Conservation (phyloP, 2,797 vertebrate species). For the Gadopsis bispinosus region DNA sequence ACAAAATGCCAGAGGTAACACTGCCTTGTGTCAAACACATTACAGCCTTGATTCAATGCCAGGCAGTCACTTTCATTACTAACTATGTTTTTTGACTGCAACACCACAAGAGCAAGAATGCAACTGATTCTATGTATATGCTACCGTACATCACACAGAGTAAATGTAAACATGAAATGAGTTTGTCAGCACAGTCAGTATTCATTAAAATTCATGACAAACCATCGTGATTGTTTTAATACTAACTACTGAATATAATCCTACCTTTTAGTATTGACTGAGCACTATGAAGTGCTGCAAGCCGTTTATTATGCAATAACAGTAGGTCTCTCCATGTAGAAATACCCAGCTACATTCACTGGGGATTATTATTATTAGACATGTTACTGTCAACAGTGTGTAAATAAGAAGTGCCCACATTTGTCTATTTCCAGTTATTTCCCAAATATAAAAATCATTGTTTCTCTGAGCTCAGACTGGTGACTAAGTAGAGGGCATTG, state of each 20-base stretch:
- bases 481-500: conserved; percentile 67
- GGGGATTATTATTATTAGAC: conserved; percentile 11
- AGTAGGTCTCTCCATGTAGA: conserved; percentile 21
- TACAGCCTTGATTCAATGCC: conserved; percentile 42
- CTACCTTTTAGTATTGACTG: conserved; percentile 24
- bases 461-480: conserved; percentile 73
- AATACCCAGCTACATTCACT: conserved; percentile 25
- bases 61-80: conserved; percentile 26
- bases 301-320: conserved; percentile 19
- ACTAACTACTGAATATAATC: conserved; percentile 6
- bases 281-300: conserved; percentile 23
- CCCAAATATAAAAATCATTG: conserved; percentile 3
- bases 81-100: conserved; percentile 2
- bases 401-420: conserved; percentile 13
- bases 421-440: conserved; percentile 13
- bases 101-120: conserved; percentile 34
- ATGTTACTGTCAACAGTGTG: conserved; percentile 14
- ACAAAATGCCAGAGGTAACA: conserved; percentile 30
- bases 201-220: conserved; percentile 18
- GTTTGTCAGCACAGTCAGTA: conserved; percentile 16
- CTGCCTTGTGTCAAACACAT: conserved; percentile 41
- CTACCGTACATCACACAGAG: conserved; percentile 16
- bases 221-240: conserved; percentile 10
- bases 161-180: conserved; percentile 12
- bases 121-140: conserved; percentile 7